Percentiles rank a stretch among this genome's conserved stretches.
Conservation (phyloP, 2,797 vertebrate species). For the Synanceia verrucosa region DNA sequence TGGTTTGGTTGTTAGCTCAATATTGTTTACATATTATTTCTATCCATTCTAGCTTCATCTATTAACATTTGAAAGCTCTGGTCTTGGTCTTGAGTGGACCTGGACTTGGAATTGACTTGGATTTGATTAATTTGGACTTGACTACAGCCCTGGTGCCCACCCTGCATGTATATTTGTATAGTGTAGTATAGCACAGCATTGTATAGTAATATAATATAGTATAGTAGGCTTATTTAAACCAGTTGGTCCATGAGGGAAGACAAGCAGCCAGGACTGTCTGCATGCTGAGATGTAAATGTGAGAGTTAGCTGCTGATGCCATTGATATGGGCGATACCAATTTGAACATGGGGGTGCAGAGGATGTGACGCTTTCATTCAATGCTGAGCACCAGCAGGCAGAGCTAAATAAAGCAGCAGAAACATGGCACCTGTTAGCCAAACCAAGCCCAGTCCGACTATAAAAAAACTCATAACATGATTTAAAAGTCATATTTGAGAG, state of each 20-base stretch:
- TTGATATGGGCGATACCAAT: not conserved
- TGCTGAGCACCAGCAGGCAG: not conserved
- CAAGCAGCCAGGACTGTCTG: not conserved
- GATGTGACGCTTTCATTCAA: not conserved
- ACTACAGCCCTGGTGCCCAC: not conserved
- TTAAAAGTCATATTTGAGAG: not conserved
- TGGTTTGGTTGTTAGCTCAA: no score
- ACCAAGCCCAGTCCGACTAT: not conserved
- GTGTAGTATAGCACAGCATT: no score
- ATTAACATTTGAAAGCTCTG: no score
- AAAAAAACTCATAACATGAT: no score
- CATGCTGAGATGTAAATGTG: not conserved
- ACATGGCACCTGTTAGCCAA: constrained; percentile 51
- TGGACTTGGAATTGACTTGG: not conserved
- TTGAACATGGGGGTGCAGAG: not conserved
- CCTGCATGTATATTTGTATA: no score
- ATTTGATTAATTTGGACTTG: not conserved
- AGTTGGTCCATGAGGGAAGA: not conserved
- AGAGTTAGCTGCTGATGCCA: not conserved
- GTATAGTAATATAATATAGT: no score
- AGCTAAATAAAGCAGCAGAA: constrained; percentile 61
- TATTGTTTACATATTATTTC: no score
- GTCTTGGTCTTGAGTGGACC: not conserved
- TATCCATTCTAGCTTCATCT: no score
- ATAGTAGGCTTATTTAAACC: not conserved